Evolutionary conservation across 2,113 vertebrate species (phyloP), one percentile per base, ranked within the genome.

Genomic region (Triplophysa siluroides): DNA sequence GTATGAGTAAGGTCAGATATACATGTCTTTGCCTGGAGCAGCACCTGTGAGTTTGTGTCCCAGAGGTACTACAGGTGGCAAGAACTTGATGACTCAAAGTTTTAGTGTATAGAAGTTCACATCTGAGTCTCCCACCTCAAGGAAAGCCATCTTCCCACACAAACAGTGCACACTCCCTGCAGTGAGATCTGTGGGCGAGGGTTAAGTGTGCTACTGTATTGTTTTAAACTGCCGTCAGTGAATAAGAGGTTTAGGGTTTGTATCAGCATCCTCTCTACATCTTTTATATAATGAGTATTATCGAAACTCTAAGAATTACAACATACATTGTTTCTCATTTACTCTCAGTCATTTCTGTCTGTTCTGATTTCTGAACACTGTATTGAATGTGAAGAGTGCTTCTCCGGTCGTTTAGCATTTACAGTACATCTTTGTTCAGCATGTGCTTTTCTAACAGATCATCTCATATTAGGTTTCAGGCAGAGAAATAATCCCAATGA

Each of bases 81-180:
- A 29, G 65, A 66, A 47, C 79, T 66, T 14, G 50, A 81, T 81
- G 79, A 81, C 79, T 81, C 79, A 81, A 81, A 81, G 70, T 75
- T 73, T 75, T 67, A 60, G 71, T 65, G 52, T 66, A 81, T 33
- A 74, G 71, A 74, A 80, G 79, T 75, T 81, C 52, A 68, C 19
- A 74, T 75, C 71, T 67, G 71, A 75, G 38, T 60, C 21, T 58
- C 72, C 50, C 21, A 65, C 54, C 71, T 23, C 47, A 29, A 58
- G 62, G 47, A 81, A 50, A 61, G 62, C 52, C 79, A 81, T 38
- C 66, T 52, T 63, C 68, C 58, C 68, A 79, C 78, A 79, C 71
- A 81, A 29, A 67, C 62, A 68, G 62, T 33, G 19, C 79, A 74
- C 71, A 75, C 78, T 74, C 78, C 71, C 71, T 47, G 47, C 79